Conservation (phyloP, 2,113 vertebrate species). For the Pterocles gutturalis region DNA sequence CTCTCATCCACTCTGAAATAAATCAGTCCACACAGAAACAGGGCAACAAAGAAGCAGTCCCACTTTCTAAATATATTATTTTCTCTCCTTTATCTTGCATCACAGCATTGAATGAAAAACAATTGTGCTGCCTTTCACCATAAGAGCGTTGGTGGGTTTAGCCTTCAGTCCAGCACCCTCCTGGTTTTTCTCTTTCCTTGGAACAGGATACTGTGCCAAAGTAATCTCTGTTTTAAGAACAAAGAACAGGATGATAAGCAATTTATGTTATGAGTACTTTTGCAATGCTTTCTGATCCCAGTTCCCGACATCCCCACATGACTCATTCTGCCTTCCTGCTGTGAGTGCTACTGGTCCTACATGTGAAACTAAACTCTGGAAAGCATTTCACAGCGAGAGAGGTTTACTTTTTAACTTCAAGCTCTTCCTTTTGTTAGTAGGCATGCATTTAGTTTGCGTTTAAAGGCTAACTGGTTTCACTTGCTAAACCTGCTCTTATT, state of each 20-base stretch:
- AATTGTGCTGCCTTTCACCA: not conserved
- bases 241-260: slow-evolving; percentile 24
- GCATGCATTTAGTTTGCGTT: not conserved
- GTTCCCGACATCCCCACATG: slow-evolving; percentile 27
- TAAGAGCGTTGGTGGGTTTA: not conserved
- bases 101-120: not conserved
- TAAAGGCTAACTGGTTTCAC: slow-evolving; percentile 39
- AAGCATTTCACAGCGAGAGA: slow-evolving; percentile 21
- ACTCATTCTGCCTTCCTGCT: slow-evolving; percentile 42
- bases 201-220: not conserved
- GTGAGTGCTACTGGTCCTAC: slow-evolving; percentile 29
- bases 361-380: slow-evolving; percentile 27
- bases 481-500: slow-evolving; percentile 56
- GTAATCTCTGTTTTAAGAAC: not conserved
- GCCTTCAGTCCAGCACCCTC: not conserved
- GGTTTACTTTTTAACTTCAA: slow-evolving; percentile 22
- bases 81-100: not conserved
- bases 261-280: not conserved
- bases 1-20: not conserved
- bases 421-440: slow-evolving; percentile 39
- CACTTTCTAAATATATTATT: not conserved
- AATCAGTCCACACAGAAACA: not conserved
- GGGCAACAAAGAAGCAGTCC: not conserved
- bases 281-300: slow-evolving; percentile 37
- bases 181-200: not conserved